Conservation (phyloP, 2,888 invertebrate species). For the Nymphalis c-album region DNA sequence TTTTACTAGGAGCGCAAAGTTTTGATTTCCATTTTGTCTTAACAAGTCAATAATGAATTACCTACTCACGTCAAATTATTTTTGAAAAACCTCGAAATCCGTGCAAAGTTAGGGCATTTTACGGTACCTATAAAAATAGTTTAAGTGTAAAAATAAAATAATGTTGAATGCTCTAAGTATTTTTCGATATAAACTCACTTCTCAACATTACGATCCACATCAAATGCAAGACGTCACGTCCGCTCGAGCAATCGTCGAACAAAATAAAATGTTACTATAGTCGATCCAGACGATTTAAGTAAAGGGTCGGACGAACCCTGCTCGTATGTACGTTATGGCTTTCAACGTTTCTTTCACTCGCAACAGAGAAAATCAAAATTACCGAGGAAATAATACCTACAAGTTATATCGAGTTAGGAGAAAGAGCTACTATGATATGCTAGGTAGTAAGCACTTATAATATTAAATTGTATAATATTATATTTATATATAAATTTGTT, state of each 20-base stretch:
- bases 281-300: conserved; percentile 53
- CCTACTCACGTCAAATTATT: too few species aligned
- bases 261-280: conserved; percentile 56
- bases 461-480: too few species aligned
- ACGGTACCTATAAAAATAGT: background rate
- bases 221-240: conserved; percentile 55
- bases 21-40: too few species aligned
- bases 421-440: conserved; percentile 24
- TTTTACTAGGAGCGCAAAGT: too few species aligned
- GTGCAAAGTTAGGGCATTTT: too few species aligned
- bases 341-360: conserved; percentile 40
- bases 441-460: conserved; percentile 7
- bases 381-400: conserved; percentile 33
- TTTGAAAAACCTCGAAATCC: too few species aligned
- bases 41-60: too few species aligned
- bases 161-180: conserved; percentile 7
- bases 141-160: conserved; percentile 32
- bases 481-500: too few species aligned
- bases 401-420: conserved; percentile 29
- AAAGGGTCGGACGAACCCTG: conserved; percentile 50
- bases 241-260: conserved; percentile 45
- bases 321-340: conserved; percentile 49
- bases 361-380: conserved; percentile 34
- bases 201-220: conserved; percentile 44
- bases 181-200: conserved; percentile 36